Conservation (phyloP, 2,888 invertebrate genomes). For the Hypena proboscidalis region DNA sequence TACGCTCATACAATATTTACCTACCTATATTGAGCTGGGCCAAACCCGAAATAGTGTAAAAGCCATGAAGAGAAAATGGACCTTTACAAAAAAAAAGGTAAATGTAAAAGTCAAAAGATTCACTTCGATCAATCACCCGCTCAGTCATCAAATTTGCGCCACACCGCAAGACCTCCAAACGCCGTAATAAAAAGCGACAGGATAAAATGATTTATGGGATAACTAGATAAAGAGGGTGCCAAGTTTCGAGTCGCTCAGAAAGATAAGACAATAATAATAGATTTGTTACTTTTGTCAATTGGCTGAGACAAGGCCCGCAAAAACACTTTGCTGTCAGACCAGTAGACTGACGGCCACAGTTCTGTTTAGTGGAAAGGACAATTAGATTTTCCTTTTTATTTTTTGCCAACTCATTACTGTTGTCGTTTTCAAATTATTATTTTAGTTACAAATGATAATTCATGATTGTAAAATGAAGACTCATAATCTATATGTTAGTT, state of each 20-base stretch:
- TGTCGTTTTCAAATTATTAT: no score
- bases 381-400: no score
- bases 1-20: no score
- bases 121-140: neutral
- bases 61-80: slow-evolving; percentile 12
- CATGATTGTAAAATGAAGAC: no score
- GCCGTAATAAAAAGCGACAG: slow-evolving; percentile 76
- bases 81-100: no score
- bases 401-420: no score
- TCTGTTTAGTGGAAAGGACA: slow-evolving; percentile 2
- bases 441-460: no score
- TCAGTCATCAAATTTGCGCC: slow-evolving; percentile 36
- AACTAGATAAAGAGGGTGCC: slow-evolving; percentile 73
- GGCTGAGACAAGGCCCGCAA: slow-evolving; percentile 33
- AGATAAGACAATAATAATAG: slow-evolving; percentile 74
- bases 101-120: no score
- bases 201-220: slow-evolving; percentile 77
- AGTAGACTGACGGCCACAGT: slow-evolving; percentile 17
- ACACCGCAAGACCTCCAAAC: slow-evolving; percentile 52
- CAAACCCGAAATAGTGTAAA: no score
- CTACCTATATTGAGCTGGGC: no score
- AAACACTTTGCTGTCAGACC: slow-evolving; percentile 29
- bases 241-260: slow-evolving; percentile 57
- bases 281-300: slow-evolving; percentile 66
- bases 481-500: no score